These are phyloP conservation scores for Furcifer pardalis DNA, from an alignment of 2,797 vertebrate genomes.

Conservation along the genomic window DNA sequence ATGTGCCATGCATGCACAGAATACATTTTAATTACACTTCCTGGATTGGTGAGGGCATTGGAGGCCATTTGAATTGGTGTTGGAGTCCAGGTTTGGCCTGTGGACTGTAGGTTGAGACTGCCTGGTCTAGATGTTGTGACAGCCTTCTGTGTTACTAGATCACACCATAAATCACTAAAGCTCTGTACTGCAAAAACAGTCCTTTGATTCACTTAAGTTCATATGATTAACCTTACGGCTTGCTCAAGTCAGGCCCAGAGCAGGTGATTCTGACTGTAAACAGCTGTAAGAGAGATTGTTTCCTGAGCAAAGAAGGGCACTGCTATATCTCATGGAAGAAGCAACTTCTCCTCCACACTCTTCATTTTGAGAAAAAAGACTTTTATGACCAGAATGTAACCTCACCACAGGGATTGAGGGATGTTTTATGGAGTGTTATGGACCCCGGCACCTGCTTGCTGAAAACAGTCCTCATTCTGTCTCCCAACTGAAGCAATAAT, in stretches of 20 bases:
- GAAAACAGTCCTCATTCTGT: slow-evolving; percentile 19
- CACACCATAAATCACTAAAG: neutral
- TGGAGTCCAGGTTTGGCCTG: no score
- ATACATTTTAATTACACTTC: no score
- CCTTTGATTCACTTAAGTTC: neutral
- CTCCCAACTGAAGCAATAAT: slow-evolving; percentile 50
- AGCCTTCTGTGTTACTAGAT: neutral
- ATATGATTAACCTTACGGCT: neutral
- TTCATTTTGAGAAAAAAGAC: neutral
- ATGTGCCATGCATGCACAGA: no score
- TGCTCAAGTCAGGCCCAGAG: slow-evolving; percentile 16
- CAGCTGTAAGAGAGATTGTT: neutral
- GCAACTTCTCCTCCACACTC: neutral
- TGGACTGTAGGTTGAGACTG: no score
- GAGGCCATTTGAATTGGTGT: no score
- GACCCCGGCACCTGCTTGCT: slow-evolving; percentile 54
- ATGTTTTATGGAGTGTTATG: neutral
- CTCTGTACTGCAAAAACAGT: neutral
- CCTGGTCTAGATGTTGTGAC: neutral
- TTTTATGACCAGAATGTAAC: neutral
- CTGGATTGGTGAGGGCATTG: no score
- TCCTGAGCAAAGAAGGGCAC: neutral
- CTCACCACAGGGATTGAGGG: rapidly evolving
- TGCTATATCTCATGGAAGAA: rapidly evolving
- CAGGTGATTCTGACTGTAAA: slow-evolving; percentile 1